These are phyloP conservation scores for Vesta saturnalis DNA, from an alignment of 2,888 invertebrate genomes.

Conservation along the genomic window DNA sequence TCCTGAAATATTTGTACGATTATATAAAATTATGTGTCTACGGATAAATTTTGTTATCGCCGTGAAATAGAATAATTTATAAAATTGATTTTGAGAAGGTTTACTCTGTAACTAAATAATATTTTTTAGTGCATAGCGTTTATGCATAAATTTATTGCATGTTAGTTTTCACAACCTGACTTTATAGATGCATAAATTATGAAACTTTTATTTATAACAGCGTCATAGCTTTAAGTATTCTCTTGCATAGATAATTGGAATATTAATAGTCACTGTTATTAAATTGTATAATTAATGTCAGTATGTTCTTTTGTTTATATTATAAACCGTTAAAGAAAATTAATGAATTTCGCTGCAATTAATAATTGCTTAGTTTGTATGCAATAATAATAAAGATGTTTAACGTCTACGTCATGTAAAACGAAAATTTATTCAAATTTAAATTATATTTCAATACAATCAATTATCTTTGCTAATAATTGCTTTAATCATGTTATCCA, in stretches of 20 bases:
- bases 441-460: too few species aligned
- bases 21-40: background rate
- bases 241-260: background rate
- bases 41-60: background rate
- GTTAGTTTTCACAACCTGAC: constrained; percentile 17
- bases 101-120: background rate
- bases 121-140: constrained; percentile 8
- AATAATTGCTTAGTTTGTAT: background rate
- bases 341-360: constrained; percentile 1
- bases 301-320: constrained; percentile 9
- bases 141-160: constrained; percentile 28
- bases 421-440: too few species aligned
- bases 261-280: constrained; percentile 11
- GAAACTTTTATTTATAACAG: constrained; percentile 26
- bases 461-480: too few species aligned
- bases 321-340: background rate
- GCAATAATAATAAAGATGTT: background rate
- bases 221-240: constrained; percentile 16
- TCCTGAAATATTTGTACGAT: too few species aligned
- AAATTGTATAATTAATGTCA: constrained; percentile 12
- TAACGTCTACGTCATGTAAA: too few species aligned
- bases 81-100: too few species aligned
- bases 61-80: background rate
- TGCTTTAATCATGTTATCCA: too few species aligned
- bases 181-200: constrained; percentile 31